Base-by-base conservation (phyloP, 2,113 vertebrate genomes). In the Rallus limicola region DNA sequence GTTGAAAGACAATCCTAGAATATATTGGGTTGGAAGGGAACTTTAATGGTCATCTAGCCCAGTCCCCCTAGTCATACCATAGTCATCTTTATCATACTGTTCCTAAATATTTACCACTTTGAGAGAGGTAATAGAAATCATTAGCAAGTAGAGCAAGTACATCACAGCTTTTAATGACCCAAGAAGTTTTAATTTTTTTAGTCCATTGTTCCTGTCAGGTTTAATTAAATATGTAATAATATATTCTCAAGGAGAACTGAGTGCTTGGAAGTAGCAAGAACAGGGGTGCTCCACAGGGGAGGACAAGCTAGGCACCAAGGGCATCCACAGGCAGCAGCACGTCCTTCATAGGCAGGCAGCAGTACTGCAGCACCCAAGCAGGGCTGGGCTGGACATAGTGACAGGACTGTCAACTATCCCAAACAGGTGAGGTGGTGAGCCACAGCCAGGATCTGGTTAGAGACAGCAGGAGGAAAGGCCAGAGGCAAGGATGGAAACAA, bases 271-370 rank as follows among this genome's bases (percentile, higher is more conserved):
- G 26, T 13, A 50, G n/a, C 38, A 67, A 33, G 38, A 71, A 25
- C 15, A 60, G 18, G 12, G 29, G 52, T 86, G 58, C 56, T 65
- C 29, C 7, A 3, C 16, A 28, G 16, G 7, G 58, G 25, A 55
- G 52, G 18, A 70, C 0, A 1, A 70, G 20, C 17, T 48, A 18
- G 24, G 8, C 16, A 19, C 20, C 2, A 1, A 52, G 24, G 20
- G 10, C 2, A 2, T 40, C n/a, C 19, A 33, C 17, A 74, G 28
- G 24, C 31, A 28, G 17, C 0, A 1, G 21, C 6, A 31, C 19
- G 31, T 17, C 50, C 25, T 3, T 53, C 21, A 20, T 3, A 13
- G 21, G 13, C 34, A 52, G 50, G 16, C 10, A 70, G 29, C 16
- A 58, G 28, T 65, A 20, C 38, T 56, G 38, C 29, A 68, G 68